Evolutionary conservation across 2,113 vertebrate species (phyloP).

Genomic region (Zosterops pallidus): DNA sequence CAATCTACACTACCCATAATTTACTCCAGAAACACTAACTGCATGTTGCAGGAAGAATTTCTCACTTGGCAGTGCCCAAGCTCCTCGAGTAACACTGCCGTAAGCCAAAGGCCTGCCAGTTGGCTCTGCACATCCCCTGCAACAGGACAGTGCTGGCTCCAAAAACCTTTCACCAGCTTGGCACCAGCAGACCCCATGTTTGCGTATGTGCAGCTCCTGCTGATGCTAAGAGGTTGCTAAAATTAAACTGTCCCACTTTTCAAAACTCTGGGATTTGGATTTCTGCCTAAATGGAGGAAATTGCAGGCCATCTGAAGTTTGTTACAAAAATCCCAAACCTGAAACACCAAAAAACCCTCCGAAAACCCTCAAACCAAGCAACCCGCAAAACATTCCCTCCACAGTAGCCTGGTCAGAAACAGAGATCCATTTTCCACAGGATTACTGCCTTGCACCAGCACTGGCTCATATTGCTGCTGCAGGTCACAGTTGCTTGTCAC

Average conservation of each 20-base stretch:
- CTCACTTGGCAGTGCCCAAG: constrained; percentile 5
- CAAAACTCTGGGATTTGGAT: not conserved
- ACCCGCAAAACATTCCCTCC: not conserved
- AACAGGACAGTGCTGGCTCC: not conserved
- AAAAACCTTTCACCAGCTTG: not conserved
- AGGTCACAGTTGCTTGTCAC: not conserved
- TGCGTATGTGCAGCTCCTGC: not conserved
- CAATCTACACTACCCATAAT: not conserved
- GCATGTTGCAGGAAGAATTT: not conserved
- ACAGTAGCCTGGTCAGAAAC: not conserved
- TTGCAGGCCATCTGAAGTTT: not conserved
- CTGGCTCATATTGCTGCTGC: not conserved
- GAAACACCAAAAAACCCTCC: not conserved
- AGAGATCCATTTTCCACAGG: not conserved
- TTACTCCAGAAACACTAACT: not conserved
- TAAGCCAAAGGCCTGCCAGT: not conserved
- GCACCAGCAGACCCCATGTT: not conserved
- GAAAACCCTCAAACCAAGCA: not conserved
- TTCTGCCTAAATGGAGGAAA: not conserved
- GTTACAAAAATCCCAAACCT: not conserved
- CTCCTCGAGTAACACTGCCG: not conserved
- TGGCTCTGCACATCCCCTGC: not conserved
- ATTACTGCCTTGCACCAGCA: not conserved
- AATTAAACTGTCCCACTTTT: not conserved
- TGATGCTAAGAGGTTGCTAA: not conserved